A percentile compares a stretch with the other conserved stretches of the same genome.
Conservation (phyloP, 2,888 invertebrate genomes). For the Napeogenes sylphis region DNA sequence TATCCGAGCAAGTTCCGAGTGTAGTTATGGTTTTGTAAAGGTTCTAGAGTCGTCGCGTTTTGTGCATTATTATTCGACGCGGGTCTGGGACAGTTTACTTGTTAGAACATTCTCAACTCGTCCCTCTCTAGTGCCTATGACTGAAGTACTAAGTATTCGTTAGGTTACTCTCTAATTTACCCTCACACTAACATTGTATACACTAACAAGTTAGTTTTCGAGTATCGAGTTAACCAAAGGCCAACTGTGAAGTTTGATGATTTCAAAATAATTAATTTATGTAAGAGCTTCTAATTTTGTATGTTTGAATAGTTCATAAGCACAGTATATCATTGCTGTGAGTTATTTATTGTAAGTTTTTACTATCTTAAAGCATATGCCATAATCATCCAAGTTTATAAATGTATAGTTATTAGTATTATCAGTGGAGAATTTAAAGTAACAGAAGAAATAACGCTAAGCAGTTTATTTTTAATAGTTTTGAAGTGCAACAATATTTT, state of each 20-base stretch:
- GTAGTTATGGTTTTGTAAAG: slow-evolving; percentile 38
- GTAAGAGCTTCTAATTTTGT: not conserved
- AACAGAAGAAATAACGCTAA: too few relatives aligned
- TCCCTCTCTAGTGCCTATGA: slow-evolving; percentile 42
- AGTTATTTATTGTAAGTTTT: not conserved
- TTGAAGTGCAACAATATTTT: too few relatives aligned
- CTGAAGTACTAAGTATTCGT: slow-evolving; percentile 47
- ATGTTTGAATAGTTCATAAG: not conserved
- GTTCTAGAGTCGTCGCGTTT: slow-evolving; percentile 31
- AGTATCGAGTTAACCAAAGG: slow-evolving; percentile 28
- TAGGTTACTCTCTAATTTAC: slow-evolving; percentile 61
- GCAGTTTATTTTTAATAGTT: too few relatives aligned
- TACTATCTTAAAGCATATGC: too few relatives aligned
- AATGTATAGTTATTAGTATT: too few relatives aligned
- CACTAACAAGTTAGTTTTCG: slow-evolving; percentile 22
- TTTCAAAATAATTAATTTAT: slow-evolving; percentile 3
- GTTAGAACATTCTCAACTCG: slow-evolving; percentile 45
- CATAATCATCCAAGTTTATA: too few relatives aligned
- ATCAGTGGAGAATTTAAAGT: too few relatives aligned
- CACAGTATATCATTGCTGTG: not conserved
- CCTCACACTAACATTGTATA: slow-evolving; percentile 41
- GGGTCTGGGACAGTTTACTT: slow-evolving; percentile 49
- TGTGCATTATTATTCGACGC: slow-evolving; percentile 43
- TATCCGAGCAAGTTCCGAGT: slow-evolving; percentile 39
- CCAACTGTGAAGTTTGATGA: slow-evolving; percentile 6